phyloP scores from a whole-genome alignment of 2,797 vertebrate genomes.

The Spatula clypeata region DNA sequence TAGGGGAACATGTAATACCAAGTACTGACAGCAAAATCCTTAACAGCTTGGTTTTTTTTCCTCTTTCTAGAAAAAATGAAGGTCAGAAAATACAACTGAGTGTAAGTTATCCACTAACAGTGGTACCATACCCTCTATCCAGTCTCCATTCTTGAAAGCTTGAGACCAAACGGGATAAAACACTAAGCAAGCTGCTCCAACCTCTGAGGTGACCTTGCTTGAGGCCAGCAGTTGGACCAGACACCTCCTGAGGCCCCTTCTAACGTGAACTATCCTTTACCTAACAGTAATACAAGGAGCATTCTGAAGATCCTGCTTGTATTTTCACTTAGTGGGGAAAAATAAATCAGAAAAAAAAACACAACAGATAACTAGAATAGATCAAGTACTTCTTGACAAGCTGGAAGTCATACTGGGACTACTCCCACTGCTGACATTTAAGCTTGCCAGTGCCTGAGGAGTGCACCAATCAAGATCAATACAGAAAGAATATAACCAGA shows the following conservation, averaged over 20 bases:
- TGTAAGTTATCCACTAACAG: not conserved
- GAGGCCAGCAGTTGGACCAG: not conserved
- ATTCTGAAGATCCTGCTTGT: not conserved
- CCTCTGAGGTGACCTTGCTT: not conserved
- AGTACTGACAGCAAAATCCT: not conserved
- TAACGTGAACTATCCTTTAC: not conserved
- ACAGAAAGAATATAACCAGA: conserved; percentile 38
- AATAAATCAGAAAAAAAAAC: not conserved
- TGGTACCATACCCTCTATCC: not conserved
- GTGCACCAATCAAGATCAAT: conserved; percentile 30
- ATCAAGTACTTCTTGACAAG: conserved; percentile 21
- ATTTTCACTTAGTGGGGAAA: not conserved
- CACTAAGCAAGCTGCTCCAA: not conserved
- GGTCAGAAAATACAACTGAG: not conserved
- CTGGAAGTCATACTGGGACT: conserved; percentile 21
- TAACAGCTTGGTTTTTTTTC: not conserved
- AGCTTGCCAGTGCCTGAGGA: conserved; percentile 57
- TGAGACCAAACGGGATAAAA: not conserved
- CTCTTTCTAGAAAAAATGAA: not conserved
- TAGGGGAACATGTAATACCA: not conserved
- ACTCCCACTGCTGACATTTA: conserved; percentile 74
- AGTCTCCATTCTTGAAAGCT: not conserved
- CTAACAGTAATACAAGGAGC: not conserved
- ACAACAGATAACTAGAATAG: not conserved
- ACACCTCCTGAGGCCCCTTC: not conserved